Percentiles rank a stretch among this genome's conserved stretches.
phyloP scores from a whole-genome alignment of 2,113 vertebrate species.

The Psittacula cyanocephala region DNA sequence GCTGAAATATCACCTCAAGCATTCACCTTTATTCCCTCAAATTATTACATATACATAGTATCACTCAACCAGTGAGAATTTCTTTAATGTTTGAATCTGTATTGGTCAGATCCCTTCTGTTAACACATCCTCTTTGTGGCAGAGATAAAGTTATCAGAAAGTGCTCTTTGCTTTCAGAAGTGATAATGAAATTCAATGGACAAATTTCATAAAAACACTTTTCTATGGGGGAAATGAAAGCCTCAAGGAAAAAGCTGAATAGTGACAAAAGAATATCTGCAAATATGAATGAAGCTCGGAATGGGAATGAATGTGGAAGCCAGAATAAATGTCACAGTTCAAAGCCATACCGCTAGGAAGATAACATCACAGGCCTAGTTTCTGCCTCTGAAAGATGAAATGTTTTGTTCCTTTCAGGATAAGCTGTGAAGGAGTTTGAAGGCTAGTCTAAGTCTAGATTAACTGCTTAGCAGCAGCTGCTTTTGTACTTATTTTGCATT shows the following conservation, averaged over 20 bases:
- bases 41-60: neutral
- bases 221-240: constrained; percentile 42
- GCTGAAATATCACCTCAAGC: neutral
- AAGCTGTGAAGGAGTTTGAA: constrained; percentile 17
- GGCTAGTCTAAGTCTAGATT: neutral
- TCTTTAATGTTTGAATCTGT: neutral
- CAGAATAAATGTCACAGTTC: constrained; percentile 73
- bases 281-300: constrained; percentile 59
- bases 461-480: neutral
- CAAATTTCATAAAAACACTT: constrained; percentile 18
- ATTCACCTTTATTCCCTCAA: neutral
- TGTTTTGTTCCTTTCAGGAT: neutral
- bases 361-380: constrained; percentile 39
- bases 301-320: constrained; percentile 43
- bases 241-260: constrained; percentile 53
- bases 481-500: neutral
- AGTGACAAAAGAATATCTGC: constrained; percentile 67
- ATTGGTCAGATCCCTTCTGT: neutral
- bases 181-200: constrained; percentile 53
- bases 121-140: neutral
- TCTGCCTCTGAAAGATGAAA: constrained; percentile 51
- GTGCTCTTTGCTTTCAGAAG: constrained; percentile 40
- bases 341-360: constrained; percentile 19
- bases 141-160: constrained; percentile 41
- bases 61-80: neutral